Evolutionary conservation across 1,140 invertebrate genomes (phyloP), one percentile per base, ranked within the genome.

Genomic region (Scylla paramamosain): DNA sequence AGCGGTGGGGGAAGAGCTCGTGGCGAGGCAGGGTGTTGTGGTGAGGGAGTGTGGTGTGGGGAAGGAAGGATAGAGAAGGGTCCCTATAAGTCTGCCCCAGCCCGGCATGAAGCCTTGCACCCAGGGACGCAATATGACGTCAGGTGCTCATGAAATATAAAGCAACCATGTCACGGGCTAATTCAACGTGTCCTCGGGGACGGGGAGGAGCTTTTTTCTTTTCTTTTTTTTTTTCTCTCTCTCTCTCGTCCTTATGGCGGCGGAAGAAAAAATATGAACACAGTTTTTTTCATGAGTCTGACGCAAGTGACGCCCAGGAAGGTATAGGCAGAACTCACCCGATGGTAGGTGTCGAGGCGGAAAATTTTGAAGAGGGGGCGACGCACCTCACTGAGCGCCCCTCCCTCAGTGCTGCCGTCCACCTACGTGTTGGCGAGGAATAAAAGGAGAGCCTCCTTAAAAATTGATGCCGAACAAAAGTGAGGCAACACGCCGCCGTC

Each of bases 101-200:
- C 20, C 10, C 25, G n/a, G 67, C 25, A 25, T 25, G n/a, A 77
- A 77, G 67, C 67, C 67, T 77, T 77, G 67, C 67, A 39, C 39
- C n/a, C 67, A n/a, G 67, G 67, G 67, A 77, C 67, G 67, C 67
- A n/a, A 25, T n/a, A 77, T 77, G 67, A 77, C 67, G 67, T 77
- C 67, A 77, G 67, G 67, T 77, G 67, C 67, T 77, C 67, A 77
- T 77, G 67, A 77, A 77, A 77, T 77, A 77, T 77, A 77, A 77
- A 77, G 67, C 67, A 77, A 77, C 67, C 67, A 77, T 77, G 67
- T 77, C 67, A 77, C 67, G 67, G 67, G 67, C 67, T 77, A 77
- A 77, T 77, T 77, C 67, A 77, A 77, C 67, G 67, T 77, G 67
- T 77, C 67, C 67, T 77, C 67, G n/a, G 67, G n/a, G 67, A 77